phyloP scores from a whole-genome alignment of 2,113 vertebrate genomes.

The Talpa occidentalis region DNA sequence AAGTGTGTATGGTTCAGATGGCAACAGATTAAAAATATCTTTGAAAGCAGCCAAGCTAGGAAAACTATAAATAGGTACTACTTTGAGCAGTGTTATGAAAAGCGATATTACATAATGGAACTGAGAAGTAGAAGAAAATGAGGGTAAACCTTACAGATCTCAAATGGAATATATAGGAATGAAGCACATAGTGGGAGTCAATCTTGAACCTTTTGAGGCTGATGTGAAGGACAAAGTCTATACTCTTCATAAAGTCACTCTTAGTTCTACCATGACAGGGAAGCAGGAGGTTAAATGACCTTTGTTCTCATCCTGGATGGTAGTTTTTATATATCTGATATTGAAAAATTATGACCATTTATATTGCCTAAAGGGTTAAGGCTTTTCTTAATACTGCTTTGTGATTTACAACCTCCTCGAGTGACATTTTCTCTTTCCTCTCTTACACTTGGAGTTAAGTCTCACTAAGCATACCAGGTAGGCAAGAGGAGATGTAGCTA shows the following conservation, averaged over 20 bases:
- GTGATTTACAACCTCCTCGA: background rate
- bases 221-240: background rate
- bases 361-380: background rate
- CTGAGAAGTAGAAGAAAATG: background rate
- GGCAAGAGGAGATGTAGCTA: background rate
- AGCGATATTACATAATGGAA: background rate
- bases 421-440: background rate
- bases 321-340: background rate
- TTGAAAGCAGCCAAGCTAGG: background rate
- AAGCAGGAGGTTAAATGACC: background rate
- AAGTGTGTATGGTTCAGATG: background rate
- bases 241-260: background rate
- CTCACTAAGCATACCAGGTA: background rate
- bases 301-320: background rate
- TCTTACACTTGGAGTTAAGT: background rate
- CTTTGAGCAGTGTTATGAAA: background rate
- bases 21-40: background rate
- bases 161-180: background rate
- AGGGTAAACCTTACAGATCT: background rate
- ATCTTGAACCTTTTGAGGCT: background rate
- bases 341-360: background rate
- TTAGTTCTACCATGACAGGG: background rate
- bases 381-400: background rate
- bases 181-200: background rate
- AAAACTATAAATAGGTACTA: background rate